Base-by-base conservation (phyloP, 2,888 invertebrate genomes). In the Stomorhina lunata region DNA sequence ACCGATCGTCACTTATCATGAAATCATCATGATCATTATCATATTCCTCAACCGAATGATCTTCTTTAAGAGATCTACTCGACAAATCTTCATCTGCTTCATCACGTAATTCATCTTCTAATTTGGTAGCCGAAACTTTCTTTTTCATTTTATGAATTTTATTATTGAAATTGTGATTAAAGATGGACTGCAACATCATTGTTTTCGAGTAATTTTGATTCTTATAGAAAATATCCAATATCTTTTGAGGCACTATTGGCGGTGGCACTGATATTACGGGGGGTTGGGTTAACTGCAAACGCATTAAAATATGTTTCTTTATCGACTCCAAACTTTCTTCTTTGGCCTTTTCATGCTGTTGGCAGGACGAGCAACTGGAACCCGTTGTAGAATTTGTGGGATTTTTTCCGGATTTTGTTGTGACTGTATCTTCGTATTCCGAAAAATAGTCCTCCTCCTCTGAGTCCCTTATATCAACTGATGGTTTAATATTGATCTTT, bases 241-340 rank as follows among this genome's bases (percentile, higher is more conserved):
- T 92, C 83, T 92, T 92, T 72, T 91, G 91, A 43, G 94, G 94
- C 80, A 94, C 93, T n/a, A 85, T 93, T n/a, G 86, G 80, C 66
- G 92, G 91, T 25, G 94, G 94, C 86, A 93, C 90, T 17, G 94
- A 94, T 79, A 94, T 94, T 88, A 94, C 94, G 45, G 94, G 94
- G 55, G 94, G 92, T 86, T 93, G 92, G 80, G 92, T 91, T 88
- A 94, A 92, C 84, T 94, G 94, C 80, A 94, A 92, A 86, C 94
- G 94, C 84, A 92, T 92, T 78, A 94, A 91, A 81, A 94, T 93
- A 89, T 94, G 93, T 88, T 93, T 93, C 88, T 94, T 94, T 86
- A 95, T 94, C 75, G 93, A 92, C 87, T 93, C 92, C 81, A 94
- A 91, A 87, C 93, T 94, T 86, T 93, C 92, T 86, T 93, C 92